These are phyloP conservation scores for Labeo rohita DNA, from an alignment of 2,113 vertebrate genomes.

Conservation along the genomic window DNA sequence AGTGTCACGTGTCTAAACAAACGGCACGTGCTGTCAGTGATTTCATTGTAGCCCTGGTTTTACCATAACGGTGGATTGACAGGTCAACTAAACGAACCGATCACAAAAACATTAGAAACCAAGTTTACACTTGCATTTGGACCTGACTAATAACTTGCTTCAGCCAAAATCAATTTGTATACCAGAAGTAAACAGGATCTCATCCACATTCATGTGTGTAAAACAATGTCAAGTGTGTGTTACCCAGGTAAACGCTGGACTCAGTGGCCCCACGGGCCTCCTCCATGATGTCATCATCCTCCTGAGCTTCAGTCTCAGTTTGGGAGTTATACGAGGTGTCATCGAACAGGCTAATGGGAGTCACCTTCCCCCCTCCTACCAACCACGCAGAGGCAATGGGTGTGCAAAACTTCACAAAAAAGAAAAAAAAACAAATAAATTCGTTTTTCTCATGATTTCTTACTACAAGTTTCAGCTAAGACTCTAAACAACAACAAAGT, in stretches of 20 bases:
- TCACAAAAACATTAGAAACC: not conserved
- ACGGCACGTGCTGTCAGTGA: too few species aligned
- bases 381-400: conserved; percentile 97
- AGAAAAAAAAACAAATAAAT: not conserved
- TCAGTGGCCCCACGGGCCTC: conserved; percentile 85
- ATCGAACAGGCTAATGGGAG: conserved; percentile 94
- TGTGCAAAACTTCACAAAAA: conserved; percentile 86
- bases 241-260: conserved; percentile 95
- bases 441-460: not conserved
- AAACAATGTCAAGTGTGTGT: not conserved
- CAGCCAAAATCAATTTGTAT: not conserved
- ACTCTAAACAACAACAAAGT: not conserved
- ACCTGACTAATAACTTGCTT: not conserved
- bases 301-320: conserved; percentile 73
- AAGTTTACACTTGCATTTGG: not conserved
- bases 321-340: conserved; percentile 85
- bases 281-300: conserved; percentile 87
- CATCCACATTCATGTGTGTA: not conserved
- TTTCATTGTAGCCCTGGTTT: too few species aligned
- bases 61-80: too few species aligned
- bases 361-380: conserved; percentile 90
- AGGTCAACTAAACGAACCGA: not conserved
- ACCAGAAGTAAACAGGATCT: not conserved
- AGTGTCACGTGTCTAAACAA: too few species aligned
- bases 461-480: not conserved